Evolutionary conservation across 2,797 vertebrate species (phyloP).

Genomic region (Chiloscyllium punctatum): DNA sequence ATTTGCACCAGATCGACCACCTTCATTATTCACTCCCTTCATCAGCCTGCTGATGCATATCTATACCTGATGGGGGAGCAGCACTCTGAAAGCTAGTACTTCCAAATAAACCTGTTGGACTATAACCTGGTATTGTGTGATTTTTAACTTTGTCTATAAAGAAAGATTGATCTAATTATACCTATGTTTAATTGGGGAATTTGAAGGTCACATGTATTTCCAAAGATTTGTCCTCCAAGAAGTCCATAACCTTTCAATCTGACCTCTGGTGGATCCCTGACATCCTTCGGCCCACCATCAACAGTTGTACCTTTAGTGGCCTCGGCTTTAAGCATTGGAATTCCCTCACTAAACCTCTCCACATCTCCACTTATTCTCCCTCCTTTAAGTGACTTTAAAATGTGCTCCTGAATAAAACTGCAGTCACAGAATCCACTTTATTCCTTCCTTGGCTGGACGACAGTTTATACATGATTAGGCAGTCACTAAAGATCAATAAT

Average conservation of each 20-base stretch:
- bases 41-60: no score
- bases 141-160: background rate
- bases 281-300: background rate
- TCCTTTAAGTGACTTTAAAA: background rate
- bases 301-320: background rate
- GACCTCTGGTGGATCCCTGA: background rate
- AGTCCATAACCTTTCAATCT: background rate
- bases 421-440: background rate
- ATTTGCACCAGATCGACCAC: no score
- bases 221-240: background rate
- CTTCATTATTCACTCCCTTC: no score
- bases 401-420: background rate
- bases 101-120: background rate
- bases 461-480: background rate
- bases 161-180: background rate
- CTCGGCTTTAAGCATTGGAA: background rate
- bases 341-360: background rate
- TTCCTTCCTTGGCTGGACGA: background rate
- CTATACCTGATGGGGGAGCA: no score
- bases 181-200: background rate
- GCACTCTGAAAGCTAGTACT: no score
- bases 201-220: background rate
- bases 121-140: background rate
- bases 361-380: background rate
- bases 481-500: no score